Evolutionary conservation across 2,888 invertebrate species (phyloP).

Genomic region (Cosmopolites sordidus): DNA sequence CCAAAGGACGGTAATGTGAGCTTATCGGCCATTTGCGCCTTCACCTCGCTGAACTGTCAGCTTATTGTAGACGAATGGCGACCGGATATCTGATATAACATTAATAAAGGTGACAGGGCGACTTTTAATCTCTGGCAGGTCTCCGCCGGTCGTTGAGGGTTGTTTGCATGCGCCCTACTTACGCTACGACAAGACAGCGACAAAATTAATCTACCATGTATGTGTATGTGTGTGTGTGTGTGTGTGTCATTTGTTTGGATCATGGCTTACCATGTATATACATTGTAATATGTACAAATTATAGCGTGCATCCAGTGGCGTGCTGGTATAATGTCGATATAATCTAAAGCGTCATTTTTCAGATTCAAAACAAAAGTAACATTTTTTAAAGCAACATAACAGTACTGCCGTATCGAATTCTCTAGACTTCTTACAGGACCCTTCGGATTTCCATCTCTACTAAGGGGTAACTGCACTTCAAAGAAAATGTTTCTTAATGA

Average conservation of each 20-base stretch:
- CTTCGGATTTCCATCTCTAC: too few species aligned
- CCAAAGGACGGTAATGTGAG: too few species aligned
- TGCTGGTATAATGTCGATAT: too few species aligned
- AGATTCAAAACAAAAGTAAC: too few species aligned
- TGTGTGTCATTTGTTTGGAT: background rate
- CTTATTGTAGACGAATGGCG: conserved; percentile 12
- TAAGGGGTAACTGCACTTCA: too few species aligned
- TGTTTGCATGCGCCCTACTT: conserved; percentile 11
- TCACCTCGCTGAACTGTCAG: conserved; percentile 6
- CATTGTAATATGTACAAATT: too few species aligned
- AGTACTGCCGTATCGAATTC: too few species aligned
- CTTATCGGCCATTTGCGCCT: background rate
- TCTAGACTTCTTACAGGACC: too few species aligned
- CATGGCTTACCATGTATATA: background rate
- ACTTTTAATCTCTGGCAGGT: conserved; percentile 13
- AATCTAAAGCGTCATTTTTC: too few species aligned
- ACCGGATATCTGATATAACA: conserved; percentile 13
- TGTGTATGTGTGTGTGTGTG: background rate
- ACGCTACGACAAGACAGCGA: conserved; percentile 2
- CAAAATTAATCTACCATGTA: conserved; percentile 5
- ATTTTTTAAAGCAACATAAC: too few species aligned
- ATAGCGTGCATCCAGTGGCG: too few species aligned
- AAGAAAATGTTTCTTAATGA: too few species aligned
- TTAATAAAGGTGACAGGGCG: conserved; percentile 16
- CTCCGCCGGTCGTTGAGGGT: conserved; percentile 4